Evolutionary conservation across 2,888 invertebrate genomes (phyloP).

Genomic region (Oegoconia quadripuncta): DNA sequence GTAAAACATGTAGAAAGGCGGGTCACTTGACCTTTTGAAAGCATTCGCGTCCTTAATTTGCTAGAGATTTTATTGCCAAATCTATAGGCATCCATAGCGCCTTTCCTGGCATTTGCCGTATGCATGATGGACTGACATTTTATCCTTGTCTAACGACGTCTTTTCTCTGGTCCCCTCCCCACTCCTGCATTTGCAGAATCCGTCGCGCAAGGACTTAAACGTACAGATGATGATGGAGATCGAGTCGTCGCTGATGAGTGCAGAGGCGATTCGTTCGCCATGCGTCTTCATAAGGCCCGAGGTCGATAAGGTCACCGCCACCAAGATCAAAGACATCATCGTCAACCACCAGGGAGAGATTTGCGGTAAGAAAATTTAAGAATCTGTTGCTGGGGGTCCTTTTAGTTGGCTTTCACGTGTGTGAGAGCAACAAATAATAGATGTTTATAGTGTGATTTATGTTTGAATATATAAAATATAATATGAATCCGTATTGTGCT

Average conservation of each 20-base stretch:
- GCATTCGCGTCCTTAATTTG: no score
- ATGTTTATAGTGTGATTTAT: no score
- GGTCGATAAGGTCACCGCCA: conserved; percentile 88
- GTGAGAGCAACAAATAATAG: no score
- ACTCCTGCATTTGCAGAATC: conserved; percentile 82
- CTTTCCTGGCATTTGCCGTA: no score
- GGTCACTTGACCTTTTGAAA: no score
- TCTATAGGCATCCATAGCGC: no score
- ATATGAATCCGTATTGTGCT: conserved; percentile 25
- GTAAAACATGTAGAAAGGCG: no score
- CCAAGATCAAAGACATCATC: conserved; percentile 92
- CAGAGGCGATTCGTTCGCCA: conserved; percentile 89
- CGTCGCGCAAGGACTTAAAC: conserved; percentile 93
- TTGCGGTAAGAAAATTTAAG: conserved; percentile 57
- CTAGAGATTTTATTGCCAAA: no score
- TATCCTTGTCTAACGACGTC: background rate
- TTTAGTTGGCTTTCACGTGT: no score
- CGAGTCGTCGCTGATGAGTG: conserved; percentile 89
- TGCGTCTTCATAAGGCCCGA: conserved; percentile 90
- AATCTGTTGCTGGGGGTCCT: background rate
- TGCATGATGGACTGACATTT: no score
- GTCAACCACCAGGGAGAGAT: conserved; percentile 91
- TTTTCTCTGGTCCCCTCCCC: conserved; percentile 15
- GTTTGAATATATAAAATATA: no score
- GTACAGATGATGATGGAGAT: conserved; percentile 96